Evolutionary conservation across 2,888 invertebrate genomes (phyloP).

Genomic region (Bruchidius siliquastri): DNA sequence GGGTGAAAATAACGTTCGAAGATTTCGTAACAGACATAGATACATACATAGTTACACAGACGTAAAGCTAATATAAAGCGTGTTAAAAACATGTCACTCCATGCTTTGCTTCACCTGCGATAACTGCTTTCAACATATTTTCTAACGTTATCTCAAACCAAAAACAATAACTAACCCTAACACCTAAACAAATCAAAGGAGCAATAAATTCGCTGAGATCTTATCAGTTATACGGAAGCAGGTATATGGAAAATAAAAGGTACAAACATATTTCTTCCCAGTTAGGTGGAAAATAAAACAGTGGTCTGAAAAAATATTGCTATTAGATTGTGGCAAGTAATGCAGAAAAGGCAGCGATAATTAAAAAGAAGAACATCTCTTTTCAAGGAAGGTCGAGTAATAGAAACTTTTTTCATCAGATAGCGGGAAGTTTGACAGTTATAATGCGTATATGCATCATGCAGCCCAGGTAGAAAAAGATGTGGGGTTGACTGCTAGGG

Average conservation of each 20-base stretch:
- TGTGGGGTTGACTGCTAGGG: neutral
- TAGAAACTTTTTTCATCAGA: conserved; percentile 25
- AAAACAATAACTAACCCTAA: neutral
- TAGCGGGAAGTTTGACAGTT: conserved; percentile 30
- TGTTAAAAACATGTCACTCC: no score
- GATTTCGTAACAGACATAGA: no score
- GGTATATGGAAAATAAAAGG: neutral
- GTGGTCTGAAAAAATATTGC: neutral
- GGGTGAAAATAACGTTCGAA: no score
- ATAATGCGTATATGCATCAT: conserved; percentile 30
- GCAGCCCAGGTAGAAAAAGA: conserved; percentile 8
- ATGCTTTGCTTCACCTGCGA: no score
- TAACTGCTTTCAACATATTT: no score
- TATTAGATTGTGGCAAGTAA: neutral
- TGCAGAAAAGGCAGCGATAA: neutral
- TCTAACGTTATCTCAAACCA: neutral
- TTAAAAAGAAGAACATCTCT: neutral
- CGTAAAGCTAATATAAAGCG: no score
- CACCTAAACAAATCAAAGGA: neutral
- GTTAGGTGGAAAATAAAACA: neutral
- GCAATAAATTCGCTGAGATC: neutral
- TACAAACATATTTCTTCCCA: neutral
- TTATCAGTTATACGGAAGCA: neutral
- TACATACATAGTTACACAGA: no score
- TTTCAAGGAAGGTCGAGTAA: neutral